These are phyloP conservation scores for Clunio marinus DNA, from an alignment of 2,888 invertebrate genomes.

Conservation along the genomic window DNA sequence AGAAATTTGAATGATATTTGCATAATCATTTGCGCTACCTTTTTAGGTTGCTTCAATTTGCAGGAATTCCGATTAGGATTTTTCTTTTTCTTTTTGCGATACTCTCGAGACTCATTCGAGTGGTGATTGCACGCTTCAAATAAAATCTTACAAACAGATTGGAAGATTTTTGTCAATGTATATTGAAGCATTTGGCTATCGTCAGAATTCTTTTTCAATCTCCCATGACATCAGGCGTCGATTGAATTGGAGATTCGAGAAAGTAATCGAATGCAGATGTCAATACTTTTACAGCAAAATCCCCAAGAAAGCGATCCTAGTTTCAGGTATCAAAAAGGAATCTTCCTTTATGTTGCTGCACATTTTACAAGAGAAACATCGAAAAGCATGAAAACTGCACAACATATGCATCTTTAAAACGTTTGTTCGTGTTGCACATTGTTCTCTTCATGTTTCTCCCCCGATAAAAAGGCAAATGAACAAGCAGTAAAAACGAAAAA, in stretches of 20 bases:
- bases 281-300: slow-evolving; percentile 8
- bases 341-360: background rate
- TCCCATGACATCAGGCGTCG: background rate
- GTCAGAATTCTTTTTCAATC: background rate
- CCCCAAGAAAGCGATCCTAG: background rate
- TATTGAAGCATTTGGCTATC: background rate
- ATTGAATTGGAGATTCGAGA: background rate
- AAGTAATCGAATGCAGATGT: slow-evolving; percentile 36
- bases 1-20: no score
- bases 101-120: no score
- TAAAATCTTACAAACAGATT: no score
- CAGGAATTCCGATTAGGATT: no score
- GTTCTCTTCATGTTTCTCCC: slow-evolving; percentile 9
- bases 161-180: no score
- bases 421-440: slow-evolving; percentile 22
- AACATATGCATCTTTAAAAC: slow-evolving; percentile 35
- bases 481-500: slow-evolving; percentile 4
- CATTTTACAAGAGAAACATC: background rate
- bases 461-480: background rate
- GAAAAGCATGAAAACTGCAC: slow-evolving; percentile 26
- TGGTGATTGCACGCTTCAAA: no score
- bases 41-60: no score
- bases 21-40: no score
- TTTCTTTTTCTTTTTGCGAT: no score
- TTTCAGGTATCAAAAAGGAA: slow-evolving; percentile 22